Evolutionary conservation across 2,113 vertebrate genomes (phyloP).

Genomic region (Syrmaticus mikado): DNA sequence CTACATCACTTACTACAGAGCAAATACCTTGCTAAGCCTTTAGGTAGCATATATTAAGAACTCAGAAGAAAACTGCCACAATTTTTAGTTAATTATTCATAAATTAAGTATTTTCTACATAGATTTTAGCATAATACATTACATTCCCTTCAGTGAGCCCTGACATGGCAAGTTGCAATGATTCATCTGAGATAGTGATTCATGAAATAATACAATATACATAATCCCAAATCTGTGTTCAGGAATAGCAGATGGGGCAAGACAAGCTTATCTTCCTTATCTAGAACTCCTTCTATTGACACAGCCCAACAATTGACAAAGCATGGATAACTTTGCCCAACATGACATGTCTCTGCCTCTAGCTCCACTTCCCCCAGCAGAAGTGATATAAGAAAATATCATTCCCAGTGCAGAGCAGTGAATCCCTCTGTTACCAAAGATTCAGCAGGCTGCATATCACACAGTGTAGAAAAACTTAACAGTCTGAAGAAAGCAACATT

Average conservation of each 20-base stretch:
- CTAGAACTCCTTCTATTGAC: background rate
- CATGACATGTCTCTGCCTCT: background rate
- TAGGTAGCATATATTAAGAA: slow-evolving; percentile 24
- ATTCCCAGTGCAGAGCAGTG: background rate
- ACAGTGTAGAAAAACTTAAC: background rate
- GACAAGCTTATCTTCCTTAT: background rate
- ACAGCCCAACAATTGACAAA: background rate
- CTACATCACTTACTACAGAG: background rate
- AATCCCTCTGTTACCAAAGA: background rate
- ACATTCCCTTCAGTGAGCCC: slow-evolving; percentile 1
- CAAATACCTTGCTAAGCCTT: background rate
- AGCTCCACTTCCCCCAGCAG: background rate
- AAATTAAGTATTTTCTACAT: slow-evolving; percentile 27
- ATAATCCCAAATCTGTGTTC: background rate
- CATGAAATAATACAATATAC: background rate
- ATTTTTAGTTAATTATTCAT: slow-evolving; percentile 15
- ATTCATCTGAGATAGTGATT: slow-evolving; percentile 15
- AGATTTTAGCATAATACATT: slow-evolving; percentile 5
- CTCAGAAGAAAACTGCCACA: slow-evolving; percentile 1
- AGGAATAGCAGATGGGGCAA: background rate
- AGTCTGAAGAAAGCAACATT: background rate
- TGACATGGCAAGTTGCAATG: background rate
- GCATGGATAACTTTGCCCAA: background rate
- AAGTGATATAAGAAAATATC: background rate
- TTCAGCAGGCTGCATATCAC: background rate